Conservation (phyloP, 2,888 invertebrate genomes). For the Steinernema carpocapsae region DNA sequence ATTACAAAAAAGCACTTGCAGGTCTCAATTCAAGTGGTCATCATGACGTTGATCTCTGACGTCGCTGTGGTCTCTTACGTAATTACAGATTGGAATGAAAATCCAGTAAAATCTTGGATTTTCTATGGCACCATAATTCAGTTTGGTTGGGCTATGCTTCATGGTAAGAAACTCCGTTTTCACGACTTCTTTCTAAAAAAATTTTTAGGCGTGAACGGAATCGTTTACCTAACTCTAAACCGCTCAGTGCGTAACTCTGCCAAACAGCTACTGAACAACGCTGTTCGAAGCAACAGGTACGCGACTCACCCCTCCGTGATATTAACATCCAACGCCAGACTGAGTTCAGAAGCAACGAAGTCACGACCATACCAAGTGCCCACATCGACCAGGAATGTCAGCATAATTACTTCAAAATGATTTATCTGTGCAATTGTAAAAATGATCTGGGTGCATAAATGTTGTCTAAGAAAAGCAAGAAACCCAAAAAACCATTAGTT, state of each 20-base stretch:
- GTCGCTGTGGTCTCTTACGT: constrained; percentile 12
- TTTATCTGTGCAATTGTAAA: no score
- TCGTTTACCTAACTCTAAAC: constrained; percentile 16
- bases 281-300: not conserved
- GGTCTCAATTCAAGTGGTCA: constrained; percentile 29
- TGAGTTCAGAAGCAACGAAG: no score
- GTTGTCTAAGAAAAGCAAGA: no score
- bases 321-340: no score
- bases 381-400: no score
- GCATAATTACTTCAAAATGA: no score
- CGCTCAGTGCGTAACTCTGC: constrained; percentile 10
- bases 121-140: constrained; percentile 27
- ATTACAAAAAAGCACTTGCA: not conserved
- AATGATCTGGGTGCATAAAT: no score
- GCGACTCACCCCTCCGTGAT: not conserved
- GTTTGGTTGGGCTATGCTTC: not conserved
- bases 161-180: constrained; percentile 10
- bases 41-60: constrained; percentile 18
- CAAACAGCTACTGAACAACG: not conserved
- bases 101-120: not conserved
- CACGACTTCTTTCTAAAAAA: no score
- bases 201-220: constrained; percentile 8
- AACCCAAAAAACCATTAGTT: no score
- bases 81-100: constrained; percentile 1
- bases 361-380: no score